Evolutionary conservation across 1,140 invertebrate species (phyloP).

Genomic region (Nylanderia fulva): DNA sequence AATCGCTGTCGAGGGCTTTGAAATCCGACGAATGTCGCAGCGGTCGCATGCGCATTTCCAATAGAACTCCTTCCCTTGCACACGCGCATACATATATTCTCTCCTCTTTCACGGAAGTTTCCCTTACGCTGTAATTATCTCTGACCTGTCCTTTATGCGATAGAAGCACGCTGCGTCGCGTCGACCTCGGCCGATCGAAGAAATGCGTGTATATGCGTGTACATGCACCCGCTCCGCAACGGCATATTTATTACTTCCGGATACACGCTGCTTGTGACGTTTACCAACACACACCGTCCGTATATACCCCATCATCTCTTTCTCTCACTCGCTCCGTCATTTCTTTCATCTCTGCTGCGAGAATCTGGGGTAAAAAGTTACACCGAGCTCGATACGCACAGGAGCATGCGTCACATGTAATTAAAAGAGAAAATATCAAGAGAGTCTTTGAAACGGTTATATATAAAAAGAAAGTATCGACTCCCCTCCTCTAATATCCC

Average conservation of each 20-base stretch:
- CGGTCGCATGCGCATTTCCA: slow-evolving; percentile 35
- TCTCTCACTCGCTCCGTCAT: neutral
- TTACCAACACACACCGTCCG: slow-evolving; percentile 49
- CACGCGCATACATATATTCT: slow-evolving; percentile 55
- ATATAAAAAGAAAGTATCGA: neutral
- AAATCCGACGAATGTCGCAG: slow-evolving; percentile 29
- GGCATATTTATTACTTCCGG: slow-evolving; percentile 76
- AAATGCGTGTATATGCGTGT: slow-evolving; percentile 14
- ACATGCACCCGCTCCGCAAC: slow-evolving; percentile 39
- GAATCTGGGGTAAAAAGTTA: slow-evolving; percentile 47
- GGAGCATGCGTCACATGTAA: neutral
- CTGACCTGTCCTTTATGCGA: slow-evolving; percentile 56
- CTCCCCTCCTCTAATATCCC: too few species aligned
- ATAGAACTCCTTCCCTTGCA: slow-evolving; percentile 3
- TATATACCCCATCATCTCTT: neutral
- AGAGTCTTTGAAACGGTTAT: slow-evolving; percentile 10
- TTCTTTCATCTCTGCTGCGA: slow-evolving; percentile 25
- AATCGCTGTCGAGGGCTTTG: slow-evolving; percentile 16
- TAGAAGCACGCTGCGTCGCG: slow-evolving; percentile 22
- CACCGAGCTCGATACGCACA: neutral
- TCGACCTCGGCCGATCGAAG: slow-evolving; percentile 17
- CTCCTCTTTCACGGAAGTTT: slow-evolving; percentile 44
- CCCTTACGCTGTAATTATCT: slow-evolving; percentile 66
- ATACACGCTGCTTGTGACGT: slow-evolving; percentile 64
- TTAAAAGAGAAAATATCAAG: slow-evolving; percentile 13